Base-by-base conservation (phyloP, 2,113 vertebrate genomes). In the Megalops atlanticus region DNA sequence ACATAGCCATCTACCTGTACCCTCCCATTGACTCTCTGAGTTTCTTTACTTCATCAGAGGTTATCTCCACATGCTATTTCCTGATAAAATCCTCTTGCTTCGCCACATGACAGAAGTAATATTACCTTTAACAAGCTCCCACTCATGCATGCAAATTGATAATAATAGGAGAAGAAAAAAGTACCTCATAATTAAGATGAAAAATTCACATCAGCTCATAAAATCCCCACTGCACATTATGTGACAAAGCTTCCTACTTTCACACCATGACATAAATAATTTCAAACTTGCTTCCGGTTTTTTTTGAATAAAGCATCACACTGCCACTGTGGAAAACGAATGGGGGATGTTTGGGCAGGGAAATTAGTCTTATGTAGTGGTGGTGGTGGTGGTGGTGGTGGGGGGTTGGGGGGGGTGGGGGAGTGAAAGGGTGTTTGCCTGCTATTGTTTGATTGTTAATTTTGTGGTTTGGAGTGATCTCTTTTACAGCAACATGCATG, bases 61-160 rank as follows among this genome's bases (percentile, higher is more conserved):
- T n/a, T n/a, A n/a, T n/a, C n/a, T n/a, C n/a, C n/a, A n/a, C n/a
- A n/a, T n/a, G 85, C 92, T 93, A 91, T 91, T 94, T 91, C 93
- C 91, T 95, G 95, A 96, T 95, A 94, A 95, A 95, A 95, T 95
- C 93, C 93, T 94, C 91, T 93, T 92, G 88, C 93, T 92, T 93
- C 91, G 93, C 93, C 94, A 94, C 94, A 94, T 95, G 95, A 95
- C 94, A 95, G 94, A 94, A 95, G 95, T 95, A 95, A 95, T 95
- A 96, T 96, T 95, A 95, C 93, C 93, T 95, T 95, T 95, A 96
- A 95, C 94, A 94, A 95, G 94, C 92, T 92, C 91, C 92, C 93
- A 94, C 93, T 89, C 94, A 94, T 94, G 94, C 95, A 95, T 96
- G 95, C 93, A 96, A 95, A 95, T 95, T 96, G 94, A 95, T 95